Base-by-base conservation (phyloP, 1,140 invertebrate species). In the Rhopalosiphum padi region DNA sequence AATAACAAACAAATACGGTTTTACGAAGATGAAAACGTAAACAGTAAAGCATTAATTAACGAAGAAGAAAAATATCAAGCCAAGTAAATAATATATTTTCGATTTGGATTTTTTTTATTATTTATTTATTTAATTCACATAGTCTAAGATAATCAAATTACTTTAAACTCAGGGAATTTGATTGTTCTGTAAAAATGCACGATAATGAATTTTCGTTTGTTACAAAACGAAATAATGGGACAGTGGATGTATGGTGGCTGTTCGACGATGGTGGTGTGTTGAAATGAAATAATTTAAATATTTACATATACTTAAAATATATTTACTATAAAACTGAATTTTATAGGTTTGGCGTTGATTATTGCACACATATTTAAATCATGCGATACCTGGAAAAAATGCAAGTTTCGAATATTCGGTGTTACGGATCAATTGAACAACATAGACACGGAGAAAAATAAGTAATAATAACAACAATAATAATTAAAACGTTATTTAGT, bases 161-260 rank as follows among this genome's bases (percentile, higher is more conserved):
- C 30, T 87, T 87, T 87, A n/a, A 88, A 51, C 60, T 77, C 5
- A 89, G 88, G 35, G 35, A 23, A 53, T 35, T 89, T 37, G 88
- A 89, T 25, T 89, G 88, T 41, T 89, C 51, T n/a, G 35, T 89
- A 41, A n/a, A 55, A 89, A 55, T 89, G 11, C 88, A 89, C 2
- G 4, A 93, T 77, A 25, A 11, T 35, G n/a, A 89, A n/a, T 91
- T 94, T 60, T 94, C 91, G 15, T 96, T 96, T 94, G 94, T 95
- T 91, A 94, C 95, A n/a, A 96, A 95, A 94, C 95, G 95, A 94
- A 95, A 95, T 55, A 95, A 95, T 95, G 96, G 96, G 41, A 96
- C 95, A 48, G 96, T 97, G 93, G 97, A 97, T 95, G 96, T 97
- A 23, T 97, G 97, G 96, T 97, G 97, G 97, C 95, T 97, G 8